Base-by-base conservation (phyloP, 2,888 invertebrate genomes). In the Leucophenga montana region DNA sequence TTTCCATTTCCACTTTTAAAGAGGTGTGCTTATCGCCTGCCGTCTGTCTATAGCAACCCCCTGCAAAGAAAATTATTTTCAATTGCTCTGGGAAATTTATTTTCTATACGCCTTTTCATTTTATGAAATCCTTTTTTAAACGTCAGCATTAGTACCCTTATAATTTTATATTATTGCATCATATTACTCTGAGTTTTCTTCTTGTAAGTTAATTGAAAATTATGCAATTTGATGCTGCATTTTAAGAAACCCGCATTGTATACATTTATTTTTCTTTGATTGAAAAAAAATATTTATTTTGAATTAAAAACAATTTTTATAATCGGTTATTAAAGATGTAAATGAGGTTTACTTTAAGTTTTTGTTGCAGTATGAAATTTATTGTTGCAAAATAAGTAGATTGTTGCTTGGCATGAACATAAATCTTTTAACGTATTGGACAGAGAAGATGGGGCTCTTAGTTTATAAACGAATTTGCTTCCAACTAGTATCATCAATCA, bases 271-370 rank as follows among this genome's bases (percentile, higher is more conserved):
- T 73, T 75, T 73, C 78, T 78, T 76, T 73, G 75, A 74, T 74
- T 74, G 72, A 57, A 68, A 79, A 81, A 83, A 83, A 81, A 81
- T 83, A 83, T 82, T 82, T 82, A 81, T 83, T 83, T 81, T 83
- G 79, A 78, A 78, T 83, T 76, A 75, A 22, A 18, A 18, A 16
- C 18, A 54, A 18, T 54, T 54, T 18, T 54, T 13, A 18, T 54
- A 22, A 54, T 54, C 22, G 22, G 4, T 54, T 18, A 54, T 54
- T 54, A 39, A 39, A 39, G 39, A 39, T 39, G 39, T 39, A 8
- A 3, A 39, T 39, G 8, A 39, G 1, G 11, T 39, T 39, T 39
- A 8, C 39, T 39, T 39, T 39, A 8, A 39, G 39, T 27, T 27
- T 27, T 27, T 2, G 27, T 2, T 27, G 4, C 27, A 27, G 4